phyloP scores from a whole-genome alignment of 1,140 invertebrate genomes.

The Olivierus martensii region DNA sequence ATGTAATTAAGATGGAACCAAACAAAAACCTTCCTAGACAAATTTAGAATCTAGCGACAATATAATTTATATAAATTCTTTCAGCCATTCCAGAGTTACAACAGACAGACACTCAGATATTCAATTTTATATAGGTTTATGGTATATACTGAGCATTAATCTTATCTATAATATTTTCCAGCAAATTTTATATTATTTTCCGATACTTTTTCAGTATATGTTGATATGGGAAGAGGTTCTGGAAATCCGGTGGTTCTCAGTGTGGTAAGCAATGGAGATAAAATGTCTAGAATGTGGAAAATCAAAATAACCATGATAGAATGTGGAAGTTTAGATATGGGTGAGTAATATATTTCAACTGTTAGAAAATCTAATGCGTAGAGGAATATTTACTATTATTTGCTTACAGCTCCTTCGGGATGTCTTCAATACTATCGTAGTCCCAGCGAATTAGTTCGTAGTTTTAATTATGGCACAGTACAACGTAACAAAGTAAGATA shows the following conservation, averaged over 20 bases:
- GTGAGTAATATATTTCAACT: conserved; percentile 8
- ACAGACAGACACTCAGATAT: too few species aligned
- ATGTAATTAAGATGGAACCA: too few species aligned
- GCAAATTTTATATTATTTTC: too few species aligned
- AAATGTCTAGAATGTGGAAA: conserved; percentile 21
- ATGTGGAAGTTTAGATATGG: conserved; percentile 48
- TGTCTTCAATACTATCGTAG: conserved; percentile 55
- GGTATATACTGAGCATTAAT: too few species aligned
- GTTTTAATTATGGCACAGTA: conserved; percentile 44
- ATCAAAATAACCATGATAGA: conserved; percentile 48
- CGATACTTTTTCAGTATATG: too few species aligned
- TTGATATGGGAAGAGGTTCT: conserved; percentile 51
- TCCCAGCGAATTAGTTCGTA: conserved; percentile 43
- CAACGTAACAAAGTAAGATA: conserved; percentile 44
- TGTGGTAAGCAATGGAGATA: conserved; percentile 22
- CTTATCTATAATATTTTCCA: too few species aligned
- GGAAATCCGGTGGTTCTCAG: conserved; percentile 43
- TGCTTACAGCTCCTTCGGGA: conserved; percentile 34
- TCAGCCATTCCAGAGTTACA: too few species aligned
- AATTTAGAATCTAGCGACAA: too few species aligned
- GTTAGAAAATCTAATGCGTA: too few species aligned
- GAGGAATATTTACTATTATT: not conserved
- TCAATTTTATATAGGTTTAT: too few species aligned
- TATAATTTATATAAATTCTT: too few species aligned
- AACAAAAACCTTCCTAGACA: too few species aligned